Evolutionary conservation across 2,888 invertebrate genomes (phyloP), one percentile per base, ranked within the genome.

Genomic region (Macropis europaea): DNA sequence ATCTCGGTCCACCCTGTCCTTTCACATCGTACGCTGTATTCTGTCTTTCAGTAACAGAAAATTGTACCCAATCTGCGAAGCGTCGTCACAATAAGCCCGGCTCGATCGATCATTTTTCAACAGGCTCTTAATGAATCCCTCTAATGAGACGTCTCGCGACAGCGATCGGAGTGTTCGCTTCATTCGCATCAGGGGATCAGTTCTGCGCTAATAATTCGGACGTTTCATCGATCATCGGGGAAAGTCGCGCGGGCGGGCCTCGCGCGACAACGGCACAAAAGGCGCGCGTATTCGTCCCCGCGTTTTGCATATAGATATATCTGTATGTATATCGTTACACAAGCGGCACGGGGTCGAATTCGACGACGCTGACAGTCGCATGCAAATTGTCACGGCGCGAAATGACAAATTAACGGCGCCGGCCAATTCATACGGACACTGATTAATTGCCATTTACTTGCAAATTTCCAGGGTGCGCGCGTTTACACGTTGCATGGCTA

Each of bases 371-470:
- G 73, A 70, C 76, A 74, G 75, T 80, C 79, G 77, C 79, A 83
- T 84, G 82, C 82, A 86, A 87, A 88, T 86, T 82, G 82, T 85
- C 83, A 81, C 78, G 78, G 78, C 73, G 82, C 81, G 78, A 85
- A 88, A 88, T 88, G 88, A 87, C 87, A 86, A 87, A 87, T 87
- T 86, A 87, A 88, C 84, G 83, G 84, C 70, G 72, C 73, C 64
- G 72, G 81, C 60, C 82, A 81, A 84, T 87, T 84, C 84, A 85
- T 85, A 85, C 78, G 80, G 86, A 84, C 88, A 83, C 81, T 88
- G 88, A 89, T 89, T 88, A 88, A 89, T 89, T 88, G 88, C 87
- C 87, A 87, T 89, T 89, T 88, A 88, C 88, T 88, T 88, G 89
- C 85, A 89, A 89, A 89, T 89, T 87, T 89, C 84, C 82, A 83